phyloP scores from a whole-genome alignment of 2,797 vertebrate species.

The Babyrousa celebensis region DNA sequence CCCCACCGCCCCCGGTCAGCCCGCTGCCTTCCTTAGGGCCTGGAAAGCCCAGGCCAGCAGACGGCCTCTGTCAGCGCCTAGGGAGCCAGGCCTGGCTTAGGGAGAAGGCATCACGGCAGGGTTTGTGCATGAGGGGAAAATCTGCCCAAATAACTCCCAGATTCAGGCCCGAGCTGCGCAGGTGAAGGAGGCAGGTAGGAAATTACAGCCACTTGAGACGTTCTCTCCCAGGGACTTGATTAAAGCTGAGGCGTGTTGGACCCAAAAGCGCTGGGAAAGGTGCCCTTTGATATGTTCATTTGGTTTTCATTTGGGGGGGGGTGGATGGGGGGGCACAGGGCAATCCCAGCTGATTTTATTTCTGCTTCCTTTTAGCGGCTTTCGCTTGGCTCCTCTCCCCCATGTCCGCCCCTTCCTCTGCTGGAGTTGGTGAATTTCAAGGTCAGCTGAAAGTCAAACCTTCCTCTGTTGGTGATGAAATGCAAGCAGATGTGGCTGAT shows the following conservation, averaged over 20 bases:
- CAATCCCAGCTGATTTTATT: constrained; percentile 88
- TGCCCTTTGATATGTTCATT: constrained; percentile 88
- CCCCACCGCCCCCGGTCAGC: too few relatives aligned
- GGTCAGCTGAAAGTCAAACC: constrained; percentile 92
- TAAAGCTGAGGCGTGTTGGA: constrained; percentile 79
- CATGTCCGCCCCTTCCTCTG: constrained; percentile 7
- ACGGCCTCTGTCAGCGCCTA: not conserved
- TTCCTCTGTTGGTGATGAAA: constrained; percentile 89
- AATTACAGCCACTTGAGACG: constrained; percentile 70
- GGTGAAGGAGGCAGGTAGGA: constrained; percentile 73
- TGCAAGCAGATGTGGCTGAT: constrained; percentile 91
- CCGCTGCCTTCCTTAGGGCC: not conserved
- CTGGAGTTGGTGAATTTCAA: constrained; percentile 89
- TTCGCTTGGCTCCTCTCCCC: constrained; percentile 81
- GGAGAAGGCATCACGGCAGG: not conserved
- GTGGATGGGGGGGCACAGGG: constrained; percentile 69
- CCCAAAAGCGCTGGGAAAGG: constrained; percentile 76
- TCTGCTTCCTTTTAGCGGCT: constrained; percentile 89
- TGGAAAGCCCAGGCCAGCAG: not conserved
- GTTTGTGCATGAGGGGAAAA: constrained; percentile 47
- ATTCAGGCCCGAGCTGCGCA: not conserved
- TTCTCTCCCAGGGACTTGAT: constrained; percentile 79
- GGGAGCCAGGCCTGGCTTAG: not conserved
- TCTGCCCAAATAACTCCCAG: constrained; percentile 79
- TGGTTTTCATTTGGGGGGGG: constrained; percentile 91